Conservation (phyloP, 2,888 invertebrate genomes). For the Scaptomyza tumidula region DNA sequence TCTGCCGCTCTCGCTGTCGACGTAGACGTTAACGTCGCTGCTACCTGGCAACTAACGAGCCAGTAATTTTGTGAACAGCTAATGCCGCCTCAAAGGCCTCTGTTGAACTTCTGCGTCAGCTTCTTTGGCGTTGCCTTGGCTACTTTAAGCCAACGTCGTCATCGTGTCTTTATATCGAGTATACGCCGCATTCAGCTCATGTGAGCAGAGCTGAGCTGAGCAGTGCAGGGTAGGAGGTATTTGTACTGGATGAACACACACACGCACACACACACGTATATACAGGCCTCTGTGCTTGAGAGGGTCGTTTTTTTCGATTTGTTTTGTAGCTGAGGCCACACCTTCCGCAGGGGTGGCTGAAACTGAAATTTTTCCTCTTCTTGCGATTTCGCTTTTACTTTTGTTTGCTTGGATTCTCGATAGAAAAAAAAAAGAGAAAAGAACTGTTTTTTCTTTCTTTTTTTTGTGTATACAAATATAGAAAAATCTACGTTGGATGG, state of each 20-base stretch:
- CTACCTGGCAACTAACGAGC: slow-evolving; percentile 77
- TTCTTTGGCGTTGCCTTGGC: slow-evolving; percentile 65
- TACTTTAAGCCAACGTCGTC: slow-evolving; percentile 70
- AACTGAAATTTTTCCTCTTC: slow-evolving; percentile 51
- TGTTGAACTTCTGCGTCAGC: slow-evolving; percentile 37
- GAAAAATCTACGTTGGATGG: slow-evolving; percentile 43
- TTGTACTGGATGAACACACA: slow-evolving; percentile 24
- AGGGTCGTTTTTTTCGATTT: slow-evolving; percentile 68
- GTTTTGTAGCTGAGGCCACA: slow-evolving; percentile 74
- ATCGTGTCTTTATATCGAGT: slow-evolving; percentile 66
- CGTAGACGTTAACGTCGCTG: slow-evolving; percentile 18
- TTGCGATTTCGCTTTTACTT: slow-evolving; percentile 70
- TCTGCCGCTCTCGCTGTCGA: slow-evolving; percentile 19
- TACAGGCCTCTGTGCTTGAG: slow-evolving; percentile 26
- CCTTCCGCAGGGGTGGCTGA: slow-evolving; percentile 82
- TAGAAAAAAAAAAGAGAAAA: slow-evolving; percentile 34
- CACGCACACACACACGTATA: not conserved
- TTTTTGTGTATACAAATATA: slow-evolving; percentile 38
- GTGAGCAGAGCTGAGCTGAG: slow-evolving; percentile 32
- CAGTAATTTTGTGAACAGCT: slow-evolving; percentile 76
- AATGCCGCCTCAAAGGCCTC: slow-evolving; percentile 55
- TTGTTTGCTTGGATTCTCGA: slow-evolving; percentile 76
- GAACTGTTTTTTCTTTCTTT: slow-evolving; percentile 16
- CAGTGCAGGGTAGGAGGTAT: slow-evolving; percentile 38
- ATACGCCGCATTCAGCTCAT: slow-evolving; percentile 61